Evolutionary conservation across 2,888 invertebrate genomes (phyloP).

Genomic region (Patella ulyssiponensis): DNA sequence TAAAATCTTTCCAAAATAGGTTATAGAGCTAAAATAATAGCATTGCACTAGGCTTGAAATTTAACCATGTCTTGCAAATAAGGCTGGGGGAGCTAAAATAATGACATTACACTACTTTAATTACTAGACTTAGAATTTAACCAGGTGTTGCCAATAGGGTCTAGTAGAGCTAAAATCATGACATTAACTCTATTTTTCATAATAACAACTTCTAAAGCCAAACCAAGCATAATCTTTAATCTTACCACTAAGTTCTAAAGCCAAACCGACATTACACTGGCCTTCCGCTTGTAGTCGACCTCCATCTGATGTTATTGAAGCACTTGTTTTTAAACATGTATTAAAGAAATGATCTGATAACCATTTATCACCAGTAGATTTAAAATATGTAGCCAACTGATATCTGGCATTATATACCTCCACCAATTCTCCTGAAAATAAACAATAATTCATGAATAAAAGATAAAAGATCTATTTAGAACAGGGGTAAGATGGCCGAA

Average conservation of each 20-base stretch:
- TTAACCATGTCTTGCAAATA: too few species aligned
- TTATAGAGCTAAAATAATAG: too few species aligned
- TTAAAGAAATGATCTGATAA: constrained; percentile 69
- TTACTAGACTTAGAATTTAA: too few species aligned
- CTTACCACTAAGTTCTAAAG: constrained; percentile 68
- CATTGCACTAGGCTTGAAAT: too few species aligned
- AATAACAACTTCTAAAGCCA: constrained; percentile 8
- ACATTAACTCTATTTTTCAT: too few species aligned
- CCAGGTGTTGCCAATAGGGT: too few species aligned
- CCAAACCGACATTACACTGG: constrained; percentile 68
- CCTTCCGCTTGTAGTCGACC: constrained; percentile 67
- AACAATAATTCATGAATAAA: background rate
- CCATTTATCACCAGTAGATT: constrained; percentile 68
- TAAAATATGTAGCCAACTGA: constrained; percentile 67
- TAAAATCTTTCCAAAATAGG: too few species aligned
- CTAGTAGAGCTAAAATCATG: too few species aligned
- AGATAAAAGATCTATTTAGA: too few species aligned
- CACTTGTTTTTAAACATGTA: constrained; percentile 63
- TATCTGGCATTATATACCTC: constrained; percentile 64
- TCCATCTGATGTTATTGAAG: constrained; percentile 56
- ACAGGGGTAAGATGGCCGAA: too few species aligned
- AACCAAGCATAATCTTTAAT: constrained; percentile 1
- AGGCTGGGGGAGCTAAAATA: too few species aligned
- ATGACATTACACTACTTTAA: too few species aligned
- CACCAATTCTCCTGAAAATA: constrained; percentile 56